Conservation (phyloP, 2,113 vertebrate genomes). For the Gnathonemus echidnorhynchus region DNA sequence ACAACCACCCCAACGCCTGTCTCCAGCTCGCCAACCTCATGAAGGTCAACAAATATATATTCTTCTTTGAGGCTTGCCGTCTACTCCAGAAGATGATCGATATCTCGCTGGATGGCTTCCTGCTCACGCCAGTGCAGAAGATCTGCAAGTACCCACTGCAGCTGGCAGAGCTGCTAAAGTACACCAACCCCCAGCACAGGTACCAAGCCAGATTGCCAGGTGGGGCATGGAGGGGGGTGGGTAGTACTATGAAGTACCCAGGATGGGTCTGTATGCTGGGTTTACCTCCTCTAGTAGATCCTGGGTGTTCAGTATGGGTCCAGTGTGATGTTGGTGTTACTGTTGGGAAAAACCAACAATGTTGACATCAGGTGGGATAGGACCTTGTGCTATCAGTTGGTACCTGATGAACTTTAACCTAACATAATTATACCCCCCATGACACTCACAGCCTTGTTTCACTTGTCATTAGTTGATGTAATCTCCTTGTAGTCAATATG, state of each 20-base stretch:
- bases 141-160: conserved; percentile 97
- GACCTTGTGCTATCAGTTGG: neutral
- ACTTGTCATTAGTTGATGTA: neutral
- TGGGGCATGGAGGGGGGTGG: neutral
- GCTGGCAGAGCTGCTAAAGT: conserved; percentile 88
- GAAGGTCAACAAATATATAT: conserved; percentile 88
- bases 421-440: neutral
- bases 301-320: neutral
- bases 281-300: neutral
- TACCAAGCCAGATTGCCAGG: conserved; percentile 27
- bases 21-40: conserved; percentile 80
- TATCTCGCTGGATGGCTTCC: conserved; percentile 89
- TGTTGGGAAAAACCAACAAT: neutral
- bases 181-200: conserved; percentile 91
- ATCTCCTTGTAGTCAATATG: neutral
- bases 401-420: neutral
- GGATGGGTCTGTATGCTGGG: neutral
- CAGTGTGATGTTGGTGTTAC: neutral
- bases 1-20: conserved; percentile 92
- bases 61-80: conserved; percentile 94
- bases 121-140: conserved; percentile 92
- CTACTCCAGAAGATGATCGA: conserved; percentile 93
- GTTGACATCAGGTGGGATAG: neutral
- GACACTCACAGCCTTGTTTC: neutral
- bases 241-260: neutral